Base-by-base conservation (phyloP, 2,113 vertebrate species). In the Lagenorhynchus albirostris region DNA sequence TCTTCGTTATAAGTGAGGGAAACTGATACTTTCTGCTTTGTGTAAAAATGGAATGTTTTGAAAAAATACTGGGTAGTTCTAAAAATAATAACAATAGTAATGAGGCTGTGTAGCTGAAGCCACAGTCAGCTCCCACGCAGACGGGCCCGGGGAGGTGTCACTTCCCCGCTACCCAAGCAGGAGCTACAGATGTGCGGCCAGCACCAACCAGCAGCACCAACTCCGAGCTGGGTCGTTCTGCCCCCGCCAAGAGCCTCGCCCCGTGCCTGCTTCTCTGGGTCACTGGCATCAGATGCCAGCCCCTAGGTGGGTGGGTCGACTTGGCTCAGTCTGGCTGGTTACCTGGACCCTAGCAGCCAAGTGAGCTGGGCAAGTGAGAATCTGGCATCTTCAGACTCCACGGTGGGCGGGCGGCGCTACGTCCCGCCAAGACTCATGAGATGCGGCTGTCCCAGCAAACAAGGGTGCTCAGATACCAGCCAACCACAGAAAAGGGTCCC, bases 171-270 rank as follows among this genome's bases (percentile, higher is more conserved):
- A 11, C 11, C 9, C 2, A 36, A 23, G 53, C 79, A 23, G 31
- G 23, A 44, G 23, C 29, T 23, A 2, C 29, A 33, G 6, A 38
- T 60, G 26, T 70, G 47, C 62, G 36, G 44, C 80, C 87, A 36
- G 17, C 36, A 13, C 47, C 36, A 31, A 31, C 33, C 76, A 21
- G 18, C 20, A 33, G 60, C 4, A 1, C 67, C 23, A 36, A 26
- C 4, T 11, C 25, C 14, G 41, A 21, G n/a, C 67, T 68, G 65
- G 65, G 33, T 62, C 4, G 0, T 68, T n/a, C 65, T 29, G n/a
- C 55, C 14, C 53, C 26, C 0, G 0, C 36, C 29, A 41, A n/a
- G 55, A 15, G 26, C 36, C 15, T 9, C 21, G 13, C 9, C 58
- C 29, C 3, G 0, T 33, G 20, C 60, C 65, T 31, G n/a, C 44